phyloP scores from a whole-genome alignment of 2,113 vertebrate species.

The Equus przewalskii region DNA sequence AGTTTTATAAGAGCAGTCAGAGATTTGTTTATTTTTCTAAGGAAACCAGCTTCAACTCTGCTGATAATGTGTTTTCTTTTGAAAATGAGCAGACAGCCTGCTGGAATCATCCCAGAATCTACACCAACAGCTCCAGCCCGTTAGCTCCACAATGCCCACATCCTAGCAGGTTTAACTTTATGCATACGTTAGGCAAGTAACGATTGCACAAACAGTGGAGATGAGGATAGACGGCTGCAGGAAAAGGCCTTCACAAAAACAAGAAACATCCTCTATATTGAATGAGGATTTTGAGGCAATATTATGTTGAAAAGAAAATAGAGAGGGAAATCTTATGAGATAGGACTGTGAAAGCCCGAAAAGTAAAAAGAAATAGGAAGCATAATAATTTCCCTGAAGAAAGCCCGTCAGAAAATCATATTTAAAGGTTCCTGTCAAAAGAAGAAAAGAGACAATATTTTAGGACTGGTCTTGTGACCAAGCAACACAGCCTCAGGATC shows the following conservation, averaged over 20 bases:
- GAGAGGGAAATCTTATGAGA: neutral
- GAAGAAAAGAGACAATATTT: conserved; percentile 34
- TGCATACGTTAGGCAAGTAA: neutral
- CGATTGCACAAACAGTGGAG: neutral
- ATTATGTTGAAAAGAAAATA: neutral
- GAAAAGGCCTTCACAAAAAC: neutral
- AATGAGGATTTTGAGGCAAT: neutral
- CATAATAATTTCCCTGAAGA: neutral
- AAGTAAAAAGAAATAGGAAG: neutral
- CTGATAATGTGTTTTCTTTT: conserved; percentile 64
- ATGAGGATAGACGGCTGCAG: neutral
- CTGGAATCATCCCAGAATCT: conserved; percentile 38
- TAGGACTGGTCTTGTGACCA: neutral
- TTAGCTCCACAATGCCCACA: neutral
- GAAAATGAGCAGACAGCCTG: conserved; percentile 57
- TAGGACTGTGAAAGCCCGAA: neutral
- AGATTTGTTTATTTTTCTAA: conserved; percentile 69
- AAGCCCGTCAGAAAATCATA: neutral
- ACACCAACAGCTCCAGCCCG: neutral
- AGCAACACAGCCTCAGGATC: neutral
- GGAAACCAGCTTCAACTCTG: conserved; percentile 51
- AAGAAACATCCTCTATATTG: neutral
- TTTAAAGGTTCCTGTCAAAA: neutral
- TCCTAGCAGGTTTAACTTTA: neutral
- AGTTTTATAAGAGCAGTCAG: conserved; percentile 60